phyloP scores from a whole-genome alignment of 2,797 vertebrate species.

The Discoglossus pictus region DNA sequence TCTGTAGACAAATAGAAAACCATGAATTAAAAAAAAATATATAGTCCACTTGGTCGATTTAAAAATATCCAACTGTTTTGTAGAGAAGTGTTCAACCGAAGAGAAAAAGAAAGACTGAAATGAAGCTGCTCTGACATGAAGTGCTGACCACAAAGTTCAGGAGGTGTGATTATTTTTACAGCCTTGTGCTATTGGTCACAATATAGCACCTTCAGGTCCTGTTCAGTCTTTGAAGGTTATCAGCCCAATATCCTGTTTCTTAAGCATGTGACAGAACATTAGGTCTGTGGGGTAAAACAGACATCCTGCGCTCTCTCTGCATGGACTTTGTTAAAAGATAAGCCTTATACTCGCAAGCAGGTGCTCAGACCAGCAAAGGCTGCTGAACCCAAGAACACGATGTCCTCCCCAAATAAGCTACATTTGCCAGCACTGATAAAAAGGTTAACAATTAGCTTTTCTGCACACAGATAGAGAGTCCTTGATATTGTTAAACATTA shows the following conservation, averaged over 20 bases:
- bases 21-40: constrained; percentile 1
- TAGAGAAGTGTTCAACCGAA: not conserved
- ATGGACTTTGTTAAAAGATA: constrained; percentile 53
- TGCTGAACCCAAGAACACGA: constrained; percentile 44
- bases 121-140: constrained; percentile 62
- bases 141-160: constrained; percentile 69
- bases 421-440: constrained; percentile 62
- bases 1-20: constrained; percentile 70
- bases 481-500: constrained; percentile 56
- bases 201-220: constrained; percentile 60
- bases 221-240: constrained; percentile 69
- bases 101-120: constrained; percentile 52
- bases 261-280: constrained; percentile 54
- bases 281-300: constrained; percentile 34
- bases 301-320: constrained; percentile 43
- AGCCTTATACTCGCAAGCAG: constrained; percentile 30
- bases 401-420: constrained; percentile 59
- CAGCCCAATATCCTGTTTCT: constrained; percentile 69
- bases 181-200: constrained; percentile 78
- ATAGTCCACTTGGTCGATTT: not conserved
- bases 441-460: constrained; percentile 68
- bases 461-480: constrained; percentile 53
- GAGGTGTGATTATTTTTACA: constrained; percentile 68
- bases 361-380: constrained; percentile 6
- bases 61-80: not conserved